Base-by-base conservation (phyloP, 1,140 invertebrate species). In the Drosophila lini region DNA sequence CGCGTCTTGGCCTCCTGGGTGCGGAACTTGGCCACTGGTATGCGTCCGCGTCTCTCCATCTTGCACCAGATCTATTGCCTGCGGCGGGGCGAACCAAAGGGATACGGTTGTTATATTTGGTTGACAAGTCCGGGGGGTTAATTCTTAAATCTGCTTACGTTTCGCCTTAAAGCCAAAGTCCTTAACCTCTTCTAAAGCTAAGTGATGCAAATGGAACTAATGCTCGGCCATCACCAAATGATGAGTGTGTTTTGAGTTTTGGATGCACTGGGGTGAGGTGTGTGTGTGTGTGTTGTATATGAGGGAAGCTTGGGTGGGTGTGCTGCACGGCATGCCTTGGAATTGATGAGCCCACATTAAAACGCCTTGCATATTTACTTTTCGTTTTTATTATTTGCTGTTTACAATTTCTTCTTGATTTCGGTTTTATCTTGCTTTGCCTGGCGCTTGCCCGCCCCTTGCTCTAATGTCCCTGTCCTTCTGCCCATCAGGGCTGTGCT, bases 11-110 rank as follows among this genome's bases (percentile, higher is more conserved):
- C 90, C 71, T 92, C 84, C 55, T 88, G 84, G 3, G 85, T 92
- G 15, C 91, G 85, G 58, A 91, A 92, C 48, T 80, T 91, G 48
- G 91, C 88, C 41, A 92, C 90, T 8, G 91, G 91, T 38, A 92
- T 91, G 45, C 84, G 84, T 48, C 88, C 88, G 32, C 86, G 86
- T 55, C 86, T 73, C 38, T 90, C 86, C 86, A 90, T 90, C 10
- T 22, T 81, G 15, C 6, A 5, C n/a, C 9, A 9, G 41, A 8
- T 71, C 22, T 41, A 69, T n/a, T 31, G 31, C 53, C 65, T 70
- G 52, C 19, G 13, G 22, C 19, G 11, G 25, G 25, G 22, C 19
- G 3, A 3, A 53, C 11, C 2, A 50, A 9, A 22, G 16, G 16
- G 34, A 59, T 34, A 31, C n/a, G 13, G 1, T 25, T n/a, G 0